phyloP scores from a whole-genome alignment of 2,888 invertebrate species.

The Coleophora deauratella region DNA sequence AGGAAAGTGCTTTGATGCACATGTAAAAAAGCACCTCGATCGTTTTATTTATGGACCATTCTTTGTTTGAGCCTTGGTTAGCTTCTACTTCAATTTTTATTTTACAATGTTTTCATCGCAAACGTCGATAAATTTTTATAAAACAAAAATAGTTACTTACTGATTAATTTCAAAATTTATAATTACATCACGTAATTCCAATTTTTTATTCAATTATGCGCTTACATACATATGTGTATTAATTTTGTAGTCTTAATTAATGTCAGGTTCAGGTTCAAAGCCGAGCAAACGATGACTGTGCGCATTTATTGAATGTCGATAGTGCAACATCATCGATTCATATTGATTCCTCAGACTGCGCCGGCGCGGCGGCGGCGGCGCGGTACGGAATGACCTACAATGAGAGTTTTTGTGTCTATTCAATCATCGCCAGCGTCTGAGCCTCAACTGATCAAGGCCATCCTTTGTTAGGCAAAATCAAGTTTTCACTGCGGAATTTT shows the following conservation, averaged over 20 bases:
- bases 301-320: constrained; percentile 26
- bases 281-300: constrained; percentile 41
- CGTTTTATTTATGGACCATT: too few relatives aligned
- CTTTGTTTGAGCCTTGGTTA: too few relatives aligned
- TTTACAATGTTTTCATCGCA: too few relatives aligned
- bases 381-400: constrained; percentile 19
- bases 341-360: constrained; percentile 26
- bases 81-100: too few relatives aligned
- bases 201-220: constrained; percentile 1
- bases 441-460: constrained; percentile 14
- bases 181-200: too few relatives aligned
- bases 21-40: too few relatives aligned
- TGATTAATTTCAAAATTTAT: too few relatives aligned
- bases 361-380: constrained; percentile 7
- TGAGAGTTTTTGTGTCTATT: constrained; percentile 14
- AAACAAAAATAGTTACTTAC: too few relatives aligned
- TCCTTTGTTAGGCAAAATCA: constrained; percentile 3
- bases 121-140: too few relatives aligned
- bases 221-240: neutral
- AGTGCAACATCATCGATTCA: constrained; percentile 35
- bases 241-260: constrained; percentile 4
- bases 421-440: constrained; percentile 10
- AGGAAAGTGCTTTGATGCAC: neutral
- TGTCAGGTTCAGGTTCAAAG: constrained; percentile 35
- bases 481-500: neutral